Evolutionary conservation across 2,797 vertebrate genomes (phyloP), one percentile per base, ranked within the genome.

Genomic region (Gouania willdenowi): DNA sequence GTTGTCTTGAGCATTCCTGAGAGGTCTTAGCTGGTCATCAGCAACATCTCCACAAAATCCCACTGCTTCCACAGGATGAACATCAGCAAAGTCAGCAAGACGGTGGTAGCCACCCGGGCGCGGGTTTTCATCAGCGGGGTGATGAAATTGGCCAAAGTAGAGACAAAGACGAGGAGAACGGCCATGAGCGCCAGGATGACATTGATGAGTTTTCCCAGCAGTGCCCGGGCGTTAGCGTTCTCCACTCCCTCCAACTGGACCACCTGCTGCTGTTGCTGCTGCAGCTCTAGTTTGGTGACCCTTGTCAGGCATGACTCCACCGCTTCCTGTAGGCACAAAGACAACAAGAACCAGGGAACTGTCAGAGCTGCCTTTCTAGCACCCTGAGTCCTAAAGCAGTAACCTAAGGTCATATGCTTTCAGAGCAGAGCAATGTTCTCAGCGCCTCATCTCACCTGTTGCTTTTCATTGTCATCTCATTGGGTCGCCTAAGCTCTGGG

Each of bases 181-280:
- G 97, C 97, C 97, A 98, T 98, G 51, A 99, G 91, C 0, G 94
- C 94, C 76, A 99, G 86, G 80, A 98, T 94, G 75, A 99, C 90
- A 1, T 98, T 98, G 86, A 99, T 99, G 84, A 99, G 94, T 66
- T 99, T 99, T 32, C 95, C 97, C 75, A 99, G 90, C 47, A 99
- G 91, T 0, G 93, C 95, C n/a, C 95, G 86, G 0, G 96, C 96
- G 0, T 97, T 97, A 79, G 95, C 94, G 1, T 98, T 97, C 83
- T 99, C 97, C 73, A 99, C 94, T 0, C 96, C 96, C 54, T 98
- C 96, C 82, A 98, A 68, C 86, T 98, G 95, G 17, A 97, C 96
- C 31, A 98, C 96, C 71, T 98, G 96, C 81, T 98, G 96, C 86
- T 98, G 95, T 47, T 98, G 96, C 80, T 98, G 96, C 84, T 98